Conservation (phyloP, 1,140 invertebrate species). For the Zaprionus ornatus region DNA sequence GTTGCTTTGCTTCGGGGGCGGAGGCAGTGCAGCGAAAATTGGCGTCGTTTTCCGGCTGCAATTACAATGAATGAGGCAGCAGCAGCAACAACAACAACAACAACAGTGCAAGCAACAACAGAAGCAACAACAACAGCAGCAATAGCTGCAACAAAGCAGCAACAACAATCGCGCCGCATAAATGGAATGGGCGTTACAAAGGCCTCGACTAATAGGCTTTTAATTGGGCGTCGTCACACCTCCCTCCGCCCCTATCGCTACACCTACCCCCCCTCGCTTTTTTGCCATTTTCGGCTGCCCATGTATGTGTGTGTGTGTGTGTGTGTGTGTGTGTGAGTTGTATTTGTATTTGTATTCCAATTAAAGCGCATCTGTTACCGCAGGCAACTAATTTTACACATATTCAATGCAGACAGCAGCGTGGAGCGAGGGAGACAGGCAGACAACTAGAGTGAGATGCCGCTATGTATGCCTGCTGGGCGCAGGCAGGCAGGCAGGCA, state of each 20-base stretch:
- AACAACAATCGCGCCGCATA: neutral
- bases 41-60: slow-evolving; percentile 31
- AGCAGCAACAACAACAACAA: slow-evolving; percentile 8
- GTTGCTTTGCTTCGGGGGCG: slow-evolving; percentile 47
- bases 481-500: neutral
- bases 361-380: slow-evolving; percentile 72
- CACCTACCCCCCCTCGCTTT: neutral
- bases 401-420: slow-evolving; percentile 43
- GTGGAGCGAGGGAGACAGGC: neutral
- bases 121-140: slow-evolving; percentile 3
- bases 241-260: neutral
- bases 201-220: slow-evolving; percentile 65
- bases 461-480: neutral
- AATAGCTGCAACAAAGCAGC: neutral
- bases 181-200: neutral
- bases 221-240: slow-evolving; percentile 57
- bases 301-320: slow-evolving; percentile 34
- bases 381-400: slow-evolving; percentile 69
- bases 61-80: slow-evolving; percentile 31
- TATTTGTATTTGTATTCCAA: slow-evolving; percentile 60
- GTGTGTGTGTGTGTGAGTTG: slow-evolving; percentile 16
- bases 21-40: slow-evolving; percentile 30
- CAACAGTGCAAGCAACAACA: slow-evolving; percentile 3
- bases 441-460: neutral
- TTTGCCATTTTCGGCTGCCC: slow-evolving; percentile 15